Conservation (phyloP, 2,888 invertebrate species). For the Cheiracanthium punctorium region DNA sequence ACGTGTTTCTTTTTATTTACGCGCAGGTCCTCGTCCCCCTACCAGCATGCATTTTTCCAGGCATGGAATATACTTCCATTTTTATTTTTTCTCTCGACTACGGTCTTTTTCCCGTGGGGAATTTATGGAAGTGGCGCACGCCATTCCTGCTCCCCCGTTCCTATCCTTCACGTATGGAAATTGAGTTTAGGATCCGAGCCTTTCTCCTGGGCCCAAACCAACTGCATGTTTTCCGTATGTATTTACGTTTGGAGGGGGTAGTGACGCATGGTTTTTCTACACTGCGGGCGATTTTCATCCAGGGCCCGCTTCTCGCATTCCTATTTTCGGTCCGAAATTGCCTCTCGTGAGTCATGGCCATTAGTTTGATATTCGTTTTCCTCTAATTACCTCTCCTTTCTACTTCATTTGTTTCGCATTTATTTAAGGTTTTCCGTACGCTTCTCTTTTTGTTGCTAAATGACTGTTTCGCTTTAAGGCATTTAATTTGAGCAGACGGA, state of each 20-base stretch:
- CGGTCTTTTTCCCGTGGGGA: background rate
- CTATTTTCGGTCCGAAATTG: background rate
- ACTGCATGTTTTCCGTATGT: conserved; percentile 17
- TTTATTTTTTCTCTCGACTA: background rate
- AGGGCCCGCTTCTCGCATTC: background rate
- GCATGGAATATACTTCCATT: background rate
- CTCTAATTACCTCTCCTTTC: background rate
- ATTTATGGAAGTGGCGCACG: background rate
- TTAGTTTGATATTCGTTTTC: background rate
- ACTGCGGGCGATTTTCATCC: background rate
- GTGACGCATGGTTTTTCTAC: background rate
- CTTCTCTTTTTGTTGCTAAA: background rate
- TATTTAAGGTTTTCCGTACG: background rate
- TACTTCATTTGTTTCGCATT: background rate
- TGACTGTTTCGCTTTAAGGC: background rate
- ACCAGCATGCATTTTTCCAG: background rate
- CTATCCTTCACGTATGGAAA: conserved; percentile 16
- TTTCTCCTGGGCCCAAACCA: background rate
- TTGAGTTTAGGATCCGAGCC: background rate
- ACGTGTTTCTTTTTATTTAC: too few relatives aligned
- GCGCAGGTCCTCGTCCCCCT: too few relatives aligned
- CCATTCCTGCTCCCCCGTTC: conserved; percentile 8
- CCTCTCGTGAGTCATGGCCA: background rate
- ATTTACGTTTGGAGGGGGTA: conserved; percentile 29
- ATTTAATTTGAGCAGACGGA: background rate